Conservation (phyloP, 2,888 invertebrate species). For the Nasonovia ribisnigri region DNA sequence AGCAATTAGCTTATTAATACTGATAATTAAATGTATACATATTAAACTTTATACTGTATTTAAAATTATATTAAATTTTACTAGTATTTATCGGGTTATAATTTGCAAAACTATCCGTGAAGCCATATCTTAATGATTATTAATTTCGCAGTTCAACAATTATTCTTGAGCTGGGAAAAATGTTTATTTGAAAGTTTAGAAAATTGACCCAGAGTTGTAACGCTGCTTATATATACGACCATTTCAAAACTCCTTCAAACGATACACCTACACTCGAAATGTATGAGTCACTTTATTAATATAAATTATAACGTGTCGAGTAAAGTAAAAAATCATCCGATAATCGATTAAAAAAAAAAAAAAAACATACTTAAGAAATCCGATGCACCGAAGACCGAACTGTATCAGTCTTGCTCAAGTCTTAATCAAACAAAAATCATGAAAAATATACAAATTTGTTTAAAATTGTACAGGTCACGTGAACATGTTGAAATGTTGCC, state of each 20-base stretch:
- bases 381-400: not conserved
- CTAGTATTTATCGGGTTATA: not conserved
- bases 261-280: slow-evolving; percentile 25
- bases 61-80: not conserved
- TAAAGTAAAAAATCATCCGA: not conserved
- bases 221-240: not conserved
- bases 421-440: not conserved
- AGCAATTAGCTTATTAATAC: slow-evolving; percentile 16
- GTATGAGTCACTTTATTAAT: slow-evolving; percentile 16
- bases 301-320: not conserved
- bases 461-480: not conserved
- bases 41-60: not conserved
- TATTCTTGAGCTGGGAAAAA: not conserved
- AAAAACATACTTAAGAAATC: not conserved
- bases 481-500: slow-evolving; percentile 3
- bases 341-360: not conserved
- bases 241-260: not conserved
- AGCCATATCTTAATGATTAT: not conserved
- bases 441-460: not conserved
- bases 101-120: not conserved
- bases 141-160: not conserved
- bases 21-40: not conserved
- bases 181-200: not conserved
- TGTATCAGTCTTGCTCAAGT: not conserved
- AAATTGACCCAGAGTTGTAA: not conserved